Conservation (phyloP, 2,888 invertebrate species). For the Panzeria rudis region DNA sequence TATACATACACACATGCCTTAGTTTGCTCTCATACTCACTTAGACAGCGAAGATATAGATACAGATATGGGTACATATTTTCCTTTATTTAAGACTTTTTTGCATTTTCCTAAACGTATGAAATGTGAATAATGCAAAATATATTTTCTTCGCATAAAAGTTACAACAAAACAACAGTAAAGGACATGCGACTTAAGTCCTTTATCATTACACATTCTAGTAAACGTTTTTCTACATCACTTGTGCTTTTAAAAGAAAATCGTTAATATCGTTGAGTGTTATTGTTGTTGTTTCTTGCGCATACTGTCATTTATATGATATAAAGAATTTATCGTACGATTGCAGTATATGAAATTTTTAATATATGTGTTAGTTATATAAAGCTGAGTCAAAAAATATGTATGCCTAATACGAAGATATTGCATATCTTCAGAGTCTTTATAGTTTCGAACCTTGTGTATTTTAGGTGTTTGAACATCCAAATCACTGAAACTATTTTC, state of each 20-base stretch:
- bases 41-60: constrained; percentile 23
- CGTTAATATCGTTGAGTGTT: constrained; percentile 30
- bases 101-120: constrained; percentile 14
- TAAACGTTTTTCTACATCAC: background rate
- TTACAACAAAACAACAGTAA: constrained; percentile 17
- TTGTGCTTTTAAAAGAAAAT: constrained; percentile 28
- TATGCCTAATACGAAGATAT: too few relatives aligned
- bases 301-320: constrained; percentile 5
- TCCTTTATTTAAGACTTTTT: constrained; percentile 8
- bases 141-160: constrained; percentile 3
- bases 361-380: background rate
- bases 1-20: background rate
- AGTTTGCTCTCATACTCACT: constrained; percentile 25
- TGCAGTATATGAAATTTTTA: background rate
- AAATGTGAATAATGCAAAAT: constrained; percentile 47
- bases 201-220: constrained; percentile 33
- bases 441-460: too few relatives aligned
- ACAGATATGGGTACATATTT: constrained; percentile 6
- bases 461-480: too few relatives aligned
- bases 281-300: constrained; percentile 19
- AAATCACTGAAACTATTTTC: too few relatives aligned
- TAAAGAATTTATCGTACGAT: constrained; percentile 22
- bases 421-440: background rate
- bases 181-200: constrained; percentile 37
- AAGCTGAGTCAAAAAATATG: background rate